These are phyloP conservation scores for Vombatus ursinus DNA, from an alignment of 2,113 vertebrate genomes.

Conservation along the genomic window DNA sequence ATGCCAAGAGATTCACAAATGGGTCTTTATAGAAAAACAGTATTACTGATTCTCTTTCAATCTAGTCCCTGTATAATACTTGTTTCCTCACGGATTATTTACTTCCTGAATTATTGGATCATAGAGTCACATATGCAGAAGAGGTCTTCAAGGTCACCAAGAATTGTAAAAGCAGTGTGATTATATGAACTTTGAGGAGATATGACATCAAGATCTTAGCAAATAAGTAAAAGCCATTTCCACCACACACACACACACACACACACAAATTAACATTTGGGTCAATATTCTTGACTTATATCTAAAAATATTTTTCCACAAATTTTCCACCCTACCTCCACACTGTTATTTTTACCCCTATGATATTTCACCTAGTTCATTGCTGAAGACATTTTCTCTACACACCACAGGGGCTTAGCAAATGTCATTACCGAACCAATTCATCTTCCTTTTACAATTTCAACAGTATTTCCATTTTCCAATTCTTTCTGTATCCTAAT, in stretches of 20 bases:
- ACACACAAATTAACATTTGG: too few relatives aligned
- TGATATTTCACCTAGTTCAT: too few relatives aligned
- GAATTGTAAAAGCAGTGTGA: too few relatives aligned
- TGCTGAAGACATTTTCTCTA: not conserved
- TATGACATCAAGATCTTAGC: not conserved
- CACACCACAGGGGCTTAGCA: not conserved
- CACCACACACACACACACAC: too few relatives aligned
- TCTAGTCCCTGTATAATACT: not conserved
- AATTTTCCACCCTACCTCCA: not conserved
- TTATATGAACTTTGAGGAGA: not conserved
- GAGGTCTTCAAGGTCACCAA: too few relatives aligned
- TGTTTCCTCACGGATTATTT: not conserved
- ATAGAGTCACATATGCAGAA: not conserved
- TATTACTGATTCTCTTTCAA: not conserved
- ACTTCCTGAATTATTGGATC: not conserved
- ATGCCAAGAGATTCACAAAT: not conserved
- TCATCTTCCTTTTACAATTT: conserved; percentile 14
- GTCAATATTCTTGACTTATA: not conserved
- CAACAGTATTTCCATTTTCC: not conserved
- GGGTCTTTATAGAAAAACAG: not conserved
- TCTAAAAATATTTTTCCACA: not conserved
- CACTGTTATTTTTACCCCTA: not conserved
- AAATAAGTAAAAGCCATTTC: not conserved
- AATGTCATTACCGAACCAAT: not conserved
- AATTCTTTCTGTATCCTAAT: not conserved